These are phyloP conservation scores for Mycalesis mineus DNA, from an alignment of 2,888 invertebrate species.

Conservation along the genomic window DNA sequence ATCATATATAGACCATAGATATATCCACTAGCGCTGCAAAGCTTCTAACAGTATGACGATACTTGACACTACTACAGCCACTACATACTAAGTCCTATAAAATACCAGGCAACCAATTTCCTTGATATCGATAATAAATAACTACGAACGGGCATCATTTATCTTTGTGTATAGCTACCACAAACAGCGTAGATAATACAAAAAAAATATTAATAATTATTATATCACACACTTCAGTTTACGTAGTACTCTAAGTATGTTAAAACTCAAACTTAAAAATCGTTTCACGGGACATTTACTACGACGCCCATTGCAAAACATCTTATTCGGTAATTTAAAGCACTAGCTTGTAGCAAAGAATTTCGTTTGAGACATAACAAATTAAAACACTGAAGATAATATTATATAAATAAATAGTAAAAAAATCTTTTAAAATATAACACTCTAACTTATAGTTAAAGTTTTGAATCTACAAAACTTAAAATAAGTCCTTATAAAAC, in stretches of 20 bases:
- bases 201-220: conserved; percentile 42
- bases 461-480: conserved; percentile 76
- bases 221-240: conserved; percentile 73
- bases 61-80: conserved; percentile 53
- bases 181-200: conserved; percentile 56
- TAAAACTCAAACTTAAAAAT: conserved; percentile 42
- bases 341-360: conserved; percentile 42
- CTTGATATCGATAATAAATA: conserved; percentile 66
- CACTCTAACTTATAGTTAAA: conserved; percentile 77
- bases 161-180: conserved; percentile 67
- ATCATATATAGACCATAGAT: conserved; percentile 20
- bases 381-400: conserved; percentile 48
- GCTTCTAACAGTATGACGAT: conserved; percentile 60
- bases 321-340: conserved; percentile 52
- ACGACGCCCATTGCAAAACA: conserved; percentile 46
- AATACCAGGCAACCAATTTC: conserved; percentile 64
- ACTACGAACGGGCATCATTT: conserved; percentile 58
- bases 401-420: conserved; percentile 63
- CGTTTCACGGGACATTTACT: conserved; percentile 38
- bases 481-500: conserved; percentile 73
- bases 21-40: conserved; percentile 56
- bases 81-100: conserved; percentile 50
- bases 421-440: conserved; percentile 57
- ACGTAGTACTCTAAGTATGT: conserved; percentile 50
- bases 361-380: conserved; percentile 57